A percentile compares a stretch with the other conserved stretches of the same genome.
Conservation (phyloP, 2,888 invertebrate genomes). For the Hedychridium roseum region DNA sequence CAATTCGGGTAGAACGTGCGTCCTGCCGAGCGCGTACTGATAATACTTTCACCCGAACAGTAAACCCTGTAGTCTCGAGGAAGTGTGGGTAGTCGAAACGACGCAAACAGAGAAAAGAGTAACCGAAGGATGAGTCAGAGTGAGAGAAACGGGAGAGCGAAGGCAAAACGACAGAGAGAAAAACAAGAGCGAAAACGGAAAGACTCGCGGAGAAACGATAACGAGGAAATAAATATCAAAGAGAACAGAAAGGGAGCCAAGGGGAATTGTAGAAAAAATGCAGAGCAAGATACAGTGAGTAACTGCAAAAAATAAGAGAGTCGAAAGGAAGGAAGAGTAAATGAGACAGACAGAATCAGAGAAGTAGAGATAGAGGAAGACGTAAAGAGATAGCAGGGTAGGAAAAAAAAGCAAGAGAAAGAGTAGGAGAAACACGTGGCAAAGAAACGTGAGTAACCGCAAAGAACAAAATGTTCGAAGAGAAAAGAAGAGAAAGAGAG, state of each 20-base stretch:
- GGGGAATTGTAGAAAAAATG: neutral
- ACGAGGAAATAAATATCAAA: slow-evolving; percentile 12
- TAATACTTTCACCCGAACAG: slow-evolving; percentile 43
- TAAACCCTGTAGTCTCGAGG: slow-evolving; percentile 35
- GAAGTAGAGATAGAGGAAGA: neutral
- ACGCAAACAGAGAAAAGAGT: too few relatives aligned
- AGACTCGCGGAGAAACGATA: too few relatives aligned
- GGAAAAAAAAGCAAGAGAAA: neutral
- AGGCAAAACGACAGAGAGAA: too few relatives aligned
- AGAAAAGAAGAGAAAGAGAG: neutral
- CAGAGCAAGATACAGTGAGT: neutral
- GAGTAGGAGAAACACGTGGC: neutral
- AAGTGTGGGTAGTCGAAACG: slow-evolving; percentile 39
- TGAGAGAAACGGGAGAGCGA: too few relatives aligned
- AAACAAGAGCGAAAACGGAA: too few relatives aligned
- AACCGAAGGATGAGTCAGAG: too few relatives aligned
- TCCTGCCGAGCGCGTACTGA: slow-evolving; percentile 17
- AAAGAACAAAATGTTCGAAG: neutral
- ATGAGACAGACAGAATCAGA: neutral
- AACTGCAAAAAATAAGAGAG: neutral
- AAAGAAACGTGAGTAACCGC: neutral
- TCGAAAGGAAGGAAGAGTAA: neutral
- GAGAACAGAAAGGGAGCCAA: neutral
- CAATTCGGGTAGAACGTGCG: slow-evolving; percentile 19
- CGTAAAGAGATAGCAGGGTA: neutral